Evolutionary conservation across 1,140 invertebrate genomes (phyloP).

Genomic region (Delia radicum): DNA sequence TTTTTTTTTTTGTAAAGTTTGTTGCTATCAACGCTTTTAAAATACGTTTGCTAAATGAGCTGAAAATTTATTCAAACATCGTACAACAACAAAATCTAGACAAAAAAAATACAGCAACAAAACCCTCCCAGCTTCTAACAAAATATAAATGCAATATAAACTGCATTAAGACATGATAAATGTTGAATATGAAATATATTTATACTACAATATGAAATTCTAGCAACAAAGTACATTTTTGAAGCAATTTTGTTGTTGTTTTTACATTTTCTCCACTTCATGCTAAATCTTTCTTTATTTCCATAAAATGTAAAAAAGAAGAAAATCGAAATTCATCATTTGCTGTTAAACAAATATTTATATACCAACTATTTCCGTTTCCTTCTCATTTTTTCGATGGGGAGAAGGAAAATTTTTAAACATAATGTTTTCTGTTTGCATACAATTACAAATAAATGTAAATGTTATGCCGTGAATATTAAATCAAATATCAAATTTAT

Average conservation of each 20-base stretch:
- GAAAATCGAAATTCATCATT: neutral
- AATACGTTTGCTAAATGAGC: slow-evolving; percentile 14
- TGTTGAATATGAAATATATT: neutral
- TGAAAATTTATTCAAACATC: slow-evolving; percentile 20
- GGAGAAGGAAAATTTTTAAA: neutral
- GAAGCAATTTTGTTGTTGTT: too few species aligned
- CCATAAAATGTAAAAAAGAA: neutral
- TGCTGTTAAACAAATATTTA: neutral
- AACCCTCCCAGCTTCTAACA: neutral
- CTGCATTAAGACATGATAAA: neutral
- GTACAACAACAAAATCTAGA: neutral
- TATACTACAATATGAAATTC: too few species aligned
- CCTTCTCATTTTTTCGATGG: neutral
- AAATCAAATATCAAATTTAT: too few species aligned
- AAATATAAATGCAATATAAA: neutral
- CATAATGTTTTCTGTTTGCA: neutral
- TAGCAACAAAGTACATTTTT: too few species aligned
- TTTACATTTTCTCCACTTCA: too few species aligned
- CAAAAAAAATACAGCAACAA: neutral
- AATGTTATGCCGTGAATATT: too few species aligned
- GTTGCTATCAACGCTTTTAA: slow-evolving; percentile 1
- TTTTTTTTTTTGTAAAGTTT: neutral
- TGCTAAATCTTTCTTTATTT: too few species aligned
- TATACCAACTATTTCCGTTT: neutral
- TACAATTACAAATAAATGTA: neutral